Percentiles rank a stretch among this genome's conserved stretches.
These are phyloP conservation scores for Sphaeramia orbicularis DNA, from an alignment of 2,797 vertebrate genomes.

Conservation along the genomic window DNA sequence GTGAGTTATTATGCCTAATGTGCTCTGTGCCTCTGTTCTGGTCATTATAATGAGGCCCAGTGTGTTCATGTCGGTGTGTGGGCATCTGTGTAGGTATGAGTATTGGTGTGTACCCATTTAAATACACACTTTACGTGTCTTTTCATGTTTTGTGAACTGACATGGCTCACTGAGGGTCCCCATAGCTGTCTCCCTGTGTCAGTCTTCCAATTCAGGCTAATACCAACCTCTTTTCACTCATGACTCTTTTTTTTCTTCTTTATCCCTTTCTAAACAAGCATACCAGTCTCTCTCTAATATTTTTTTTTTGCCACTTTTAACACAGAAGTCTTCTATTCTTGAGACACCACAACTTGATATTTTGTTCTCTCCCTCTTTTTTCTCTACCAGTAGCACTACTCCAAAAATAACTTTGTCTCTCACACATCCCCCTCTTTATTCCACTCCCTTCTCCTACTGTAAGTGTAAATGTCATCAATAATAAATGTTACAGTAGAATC, in stretches of 20 bases:
- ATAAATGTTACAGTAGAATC: conserved; percentile 61
- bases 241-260: conserved; percentile 5
- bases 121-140: conserved; percentile 16
- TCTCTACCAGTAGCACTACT: conserved; percentile 13
- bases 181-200: conserved; percentile 10
- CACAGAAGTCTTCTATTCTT: conserved; percentile 7
- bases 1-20: conserved; percentile 52
- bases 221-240: conserved; percentile 56
- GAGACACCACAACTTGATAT: conserved; percentile 5
- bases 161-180: conserved; percentile 27
- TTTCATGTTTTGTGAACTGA: conserved; percentile 19
- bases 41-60: conserved; percentile 63
- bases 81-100: conserved; percentile 9
- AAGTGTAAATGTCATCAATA: conserved; percentile 51
- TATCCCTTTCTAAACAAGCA: conserved; percentile 2
- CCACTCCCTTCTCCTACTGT: conserved; percentile 48
- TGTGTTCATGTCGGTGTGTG: conserved; percentile 35
- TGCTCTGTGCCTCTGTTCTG: conserved; percentile 49
- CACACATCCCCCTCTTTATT: conserved; percentile 24
- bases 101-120: background rate
- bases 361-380: conserved; percentile 26
- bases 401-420: conserved; percentile 47
- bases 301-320: background rate
- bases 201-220: conserved; percentile 10
- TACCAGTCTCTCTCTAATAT: background rate